Evolutionary conservation across 2,888 invertebrate species (phyloP), one percentile per base, ranked within the genome.

Genomic region (Ennomos fuscantarius): DNA sequence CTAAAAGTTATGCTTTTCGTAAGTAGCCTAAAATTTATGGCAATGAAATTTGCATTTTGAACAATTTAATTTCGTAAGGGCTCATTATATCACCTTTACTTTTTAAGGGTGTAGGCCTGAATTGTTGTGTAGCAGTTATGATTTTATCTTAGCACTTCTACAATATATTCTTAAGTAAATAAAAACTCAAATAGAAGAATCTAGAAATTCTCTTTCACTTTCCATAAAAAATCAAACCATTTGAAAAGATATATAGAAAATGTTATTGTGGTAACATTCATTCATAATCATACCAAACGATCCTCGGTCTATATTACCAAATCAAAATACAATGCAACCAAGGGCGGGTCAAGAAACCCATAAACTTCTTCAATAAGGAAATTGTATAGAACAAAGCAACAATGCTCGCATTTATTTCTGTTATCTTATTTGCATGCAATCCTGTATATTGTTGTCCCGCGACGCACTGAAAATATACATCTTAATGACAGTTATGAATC

Each of bases 371-470:
- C 72, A 74, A 78, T 76, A 77, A 82, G 78, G 80, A 81, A 83
- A 80, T 72, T 73, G 73, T 70, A 74, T 72, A 78, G 71, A 78
- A 73, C 76, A 74, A 76, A 72, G 68, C 75, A 74, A 60, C 63
- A 42, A 79, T 75, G 76, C 78, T 74, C 68, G 75, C 84, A 87
- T 91, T 89, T 91, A 90, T 89, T 84, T 71, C 79, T 76, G 81
- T 86, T 86, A 89, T 89, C 88, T 88, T 85, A 91, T 92, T 91
- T 91, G 90, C 91, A 91, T 92, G 85, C 89, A 89, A 91, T 92
- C 84, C 81, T 74, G 80, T 79, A 81, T 87, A 89, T 89, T 86
- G 83, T 84, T 84, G 82, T 83, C 82, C 77, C 79, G n/a, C 76
- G 68, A 71, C 79, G 59, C 55, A 65, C 35, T 13, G 13, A 15